Evolutionary conservation across 2,888 invertebrate genomes (phyloP).

Genomic region (Acrobasis consociella): DNA sequence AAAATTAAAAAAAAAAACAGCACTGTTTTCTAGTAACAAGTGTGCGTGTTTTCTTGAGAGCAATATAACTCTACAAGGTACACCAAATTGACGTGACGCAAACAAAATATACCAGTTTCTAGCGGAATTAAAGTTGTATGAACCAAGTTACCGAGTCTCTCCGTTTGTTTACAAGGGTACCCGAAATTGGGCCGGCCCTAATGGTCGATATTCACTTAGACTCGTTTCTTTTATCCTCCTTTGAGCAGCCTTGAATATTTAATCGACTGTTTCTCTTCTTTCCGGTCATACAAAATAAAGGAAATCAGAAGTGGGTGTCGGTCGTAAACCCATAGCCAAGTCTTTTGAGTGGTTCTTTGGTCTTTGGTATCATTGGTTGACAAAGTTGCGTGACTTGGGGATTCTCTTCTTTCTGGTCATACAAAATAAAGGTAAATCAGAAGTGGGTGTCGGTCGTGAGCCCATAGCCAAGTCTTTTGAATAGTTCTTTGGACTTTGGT

Average conservation of each 20-base stretch:
- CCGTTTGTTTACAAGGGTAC: neutral
- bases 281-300: no score
- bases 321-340: no score
- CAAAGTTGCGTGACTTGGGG: no score
- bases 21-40: neutral
- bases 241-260: slow-evolving; percentile 2
- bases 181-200: neutral
- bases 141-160: neutral
- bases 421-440: no score
- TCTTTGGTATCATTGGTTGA: no score
- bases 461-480: no score
- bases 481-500: no score
- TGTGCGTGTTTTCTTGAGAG: neutral
- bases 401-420: neutral
- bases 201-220: slow-evolving; percentile 7
- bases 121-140: neutral
- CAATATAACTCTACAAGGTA: neutral
- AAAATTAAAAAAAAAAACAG: neutral
- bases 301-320: no score
- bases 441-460: no score
- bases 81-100: neutral
- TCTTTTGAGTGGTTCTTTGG: no score
- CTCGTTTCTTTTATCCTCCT: slow-evolving; percentile 6
- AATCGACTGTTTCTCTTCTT: neutral
- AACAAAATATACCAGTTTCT: neutral